Base-by-base conservation (phyloP, 2,113 vertebrate species). In the Rhineura floridana region DNA sequence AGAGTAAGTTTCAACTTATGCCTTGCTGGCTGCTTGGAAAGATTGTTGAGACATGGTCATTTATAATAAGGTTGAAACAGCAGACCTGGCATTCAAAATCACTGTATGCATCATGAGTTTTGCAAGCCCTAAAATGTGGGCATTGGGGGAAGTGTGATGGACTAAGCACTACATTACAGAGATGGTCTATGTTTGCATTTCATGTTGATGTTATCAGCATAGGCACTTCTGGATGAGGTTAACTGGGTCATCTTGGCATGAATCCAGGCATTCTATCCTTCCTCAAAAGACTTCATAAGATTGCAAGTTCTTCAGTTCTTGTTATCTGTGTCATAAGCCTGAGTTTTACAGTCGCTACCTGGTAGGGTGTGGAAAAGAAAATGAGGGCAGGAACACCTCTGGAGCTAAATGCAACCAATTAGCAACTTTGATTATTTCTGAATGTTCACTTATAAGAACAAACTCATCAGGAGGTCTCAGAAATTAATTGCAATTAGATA, bases 221-320 rank as follows among this genome's bases (percentile, higher is more conserved):
- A 87, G 84, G 28, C 55, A 67, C 72, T 75, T 73, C 17, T 73
- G 67, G 1, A 0, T 87, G 91, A 93, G 85, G 92, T 92, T 91
- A 94, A 94, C 39, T 90, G 70, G 69, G 52, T 44, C 85, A 82
- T 87, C 89, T 85, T 91, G 1, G 84, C 0, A 17, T 87, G 44
- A 83, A 88, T 70, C 72, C 86, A 87, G 25, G 25, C 63, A 86
- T 59, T 87, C 52, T 86, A 23, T 84, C 63, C 83, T 92, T 88
- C 30, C 83, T 93, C 81, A 91, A 88, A 95, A 86, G 33, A 84
- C 39, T 92, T 55, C 84, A 82, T 88, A 73, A 94, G 87, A 91
- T 87, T 73, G 39, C 50, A 82, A 91, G 90, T 77, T 83, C 62
- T 93, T 85, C 85, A 92, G 85, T 90, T 93, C 50, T 55, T 84